Evolutionary conservation across 2,113 vertebrate genomes (phyloP), one percentile per base, ranked within the genome.

Genomic region (Meleagris gallopavo): DNA sequence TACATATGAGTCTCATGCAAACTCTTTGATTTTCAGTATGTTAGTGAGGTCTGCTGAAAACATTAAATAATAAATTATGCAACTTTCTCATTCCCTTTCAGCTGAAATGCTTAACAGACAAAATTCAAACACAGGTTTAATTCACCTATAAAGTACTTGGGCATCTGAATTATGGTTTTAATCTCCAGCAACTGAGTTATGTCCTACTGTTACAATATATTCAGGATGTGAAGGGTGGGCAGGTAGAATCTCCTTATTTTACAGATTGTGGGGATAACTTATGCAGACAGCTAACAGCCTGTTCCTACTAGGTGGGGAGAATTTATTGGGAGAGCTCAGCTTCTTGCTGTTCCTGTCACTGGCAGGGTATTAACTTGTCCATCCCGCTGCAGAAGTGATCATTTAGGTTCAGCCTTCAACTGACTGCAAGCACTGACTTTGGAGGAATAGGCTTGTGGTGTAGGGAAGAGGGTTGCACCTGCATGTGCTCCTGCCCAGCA

Each of bases 181-280:
- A 95, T 94, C 94, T 95, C 30, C 85, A 94, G 83, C 69, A 90
- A 62, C 61, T 95, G 93, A 96, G 16, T 93, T 94, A 95, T 88
- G 61, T 67, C 76, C 61, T 58, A 32, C 17, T 91, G n/a, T 87
- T 91, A 88, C 76, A 52, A 78, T 90, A 90, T 94, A 93, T 94
- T 84, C 8, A 12, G 73, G 27, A 32, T 91, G 50, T 41, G 48
- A 76, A 94, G 25, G 20, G 43, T 72, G 76, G 76, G 75, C 69
- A 91, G 67, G 58, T 92, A 93, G 65, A 88, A 88, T 81, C 65
- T 89, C 60, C 69, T 67, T 83, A 46, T 81, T 90, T 88, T 90
- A 91, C 4, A 0, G 69, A 86, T 81, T 88, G 85, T 90, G 60
- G 41, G 61, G 65, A 86, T 93, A 96, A 95, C 52, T 94, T 80